Evolutionary conservation across 2,113 vertebrate species (phyloP), one percentile per base, ranked within the genome.

Genomic region (Petrocephalus zakoni): DNA sequence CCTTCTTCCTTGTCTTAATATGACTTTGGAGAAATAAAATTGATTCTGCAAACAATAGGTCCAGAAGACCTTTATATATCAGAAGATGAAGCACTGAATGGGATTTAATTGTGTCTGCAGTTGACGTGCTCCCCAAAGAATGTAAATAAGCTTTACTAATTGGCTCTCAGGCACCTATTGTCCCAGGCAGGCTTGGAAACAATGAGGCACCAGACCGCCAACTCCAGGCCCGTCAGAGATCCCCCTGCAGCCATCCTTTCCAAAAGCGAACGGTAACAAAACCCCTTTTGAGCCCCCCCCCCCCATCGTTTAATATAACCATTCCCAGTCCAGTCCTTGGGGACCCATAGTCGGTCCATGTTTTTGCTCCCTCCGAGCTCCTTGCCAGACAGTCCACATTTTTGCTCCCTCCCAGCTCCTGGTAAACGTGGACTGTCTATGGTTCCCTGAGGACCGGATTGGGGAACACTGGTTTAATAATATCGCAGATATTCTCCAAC

Each of bases 131-230:
- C 52, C 52, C 84, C 4, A 37, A 86, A 55, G 84, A 56, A 86
- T 86, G 84, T 86, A 86, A 86, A 55, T 86, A 86, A 56, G 84
- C 52, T 55, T 49, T 55, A 29, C 51, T 86, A 86, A 86, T 86
- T 86, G 52, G 84, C 84, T 86, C 55, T 86, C 52, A 55, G 84
- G 34, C 84, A 19, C 5, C 29, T 25, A 86, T 86, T 86, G 51
- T 86, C 11, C 84, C 25, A 55, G 52, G 84, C 84, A 17, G 84
- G 52, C 13, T 21, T n/a, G 49, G 51, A 86, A 29, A 86, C 84
- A 86, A 86, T 55, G 52, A 55, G 25, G 2, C 25, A 13, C 84
- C n/a, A 52, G 25, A 55, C n/a, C 25, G 2, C 61, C 29, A 9
- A 55, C n/a, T 19, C n/a, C 52, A 25, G n/a, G 84, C 7, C 22